Conservation (phyloP, 2,888 invertebrate species). For the Drosophila meridionalis region DNA sequence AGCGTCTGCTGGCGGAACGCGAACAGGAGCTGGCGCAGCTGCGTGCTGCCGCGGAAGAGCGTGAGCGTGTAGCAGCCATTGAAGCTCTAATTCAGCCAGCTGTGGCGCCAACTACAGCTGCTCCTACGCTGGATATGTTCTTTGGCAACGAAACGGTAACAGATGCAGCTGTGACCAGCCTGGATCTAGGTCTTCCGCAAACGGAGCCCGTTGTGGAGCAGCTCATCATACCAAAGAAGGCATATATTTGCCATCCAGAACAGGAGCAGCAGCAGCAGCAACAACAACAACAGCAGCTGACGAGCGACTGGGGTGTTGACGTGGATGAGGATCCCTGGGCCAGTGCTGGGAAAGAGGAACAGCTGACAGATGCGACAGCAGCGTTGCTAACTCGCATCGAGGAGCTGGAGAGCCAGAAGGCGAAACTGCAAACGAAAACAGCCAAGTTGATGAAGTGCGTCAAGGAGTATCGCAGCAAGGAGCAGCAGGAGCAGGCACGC, state of each 20-base stretch:
- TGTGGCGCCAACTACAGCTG: conserved; percentile 14
- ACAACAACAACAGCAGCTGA: conserved; percentile 1
- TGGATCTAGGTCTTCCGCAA: conserved; percentile 52
- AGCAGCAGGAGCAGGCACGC: conserved; percentile 33
- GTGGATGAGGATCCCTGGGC: conserved; percentile 87
- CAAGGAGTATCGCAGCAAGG: conserved; percentile 90
- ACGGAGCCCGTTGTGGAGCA: conserved; percentile 82
- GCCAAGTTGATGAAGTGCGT: conserved; percentile 93
- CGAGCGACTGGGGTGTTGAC: conserved; percentile 67
- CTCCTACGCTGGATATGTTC: conserved; percentile 83
- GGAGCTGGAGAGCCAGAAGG: conserved; percentile 88
- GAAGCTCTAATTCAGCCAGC: conserved; percentile 57
- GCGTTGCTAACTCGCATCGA: conserved; percentile 84
- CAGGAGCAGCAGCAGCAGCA: conserved; percentile 18
- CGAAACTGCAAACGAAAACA: conserved; percentile 89
- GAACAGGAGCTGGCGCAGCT: conserved; percentile 57
- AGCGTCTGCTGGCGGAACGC: conserved; percentile 39
- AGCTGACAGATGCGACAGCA: conserved; percentile 26
- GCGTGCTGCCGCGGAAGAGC: conserved; percentile 55
- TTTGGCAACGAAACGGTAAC: conserved; percentile 64
- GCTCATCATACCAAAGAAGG: conserved; percentile 86
- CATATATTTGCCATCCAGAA: conserved; percentile 86
- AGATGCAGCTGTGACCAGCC: conserved; percentile 13
- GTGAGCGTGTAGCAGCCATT: conserved; percentile 63
- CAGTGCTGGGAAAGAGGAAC: conserved; percentile 86